Evolutionary conservation across 2,797 vertebrate genomes (phyloP).

Genomic region (Cichlasoma orientale): DNA sequence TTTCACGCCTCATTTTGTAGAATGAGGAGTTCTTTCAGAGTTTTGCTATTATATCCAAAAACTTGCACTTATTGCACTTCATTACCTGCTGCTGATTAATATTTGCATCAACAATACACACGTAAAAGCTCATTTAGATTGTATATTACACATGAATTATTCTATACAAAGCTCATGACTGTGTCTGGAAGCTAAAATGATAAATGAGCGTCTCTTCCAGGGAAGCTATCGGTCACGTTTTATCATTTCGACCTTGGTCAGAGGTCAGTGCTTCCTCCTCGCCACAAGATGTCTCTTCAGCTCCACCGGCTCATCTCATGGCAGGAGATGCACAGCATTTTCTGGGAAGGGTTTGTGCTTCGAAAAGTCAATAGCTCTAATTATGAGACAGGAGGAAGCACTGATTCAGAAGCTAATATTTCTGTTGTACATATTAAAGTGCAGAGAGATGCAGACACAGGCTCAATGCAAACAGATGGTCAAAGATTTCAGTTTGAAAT

Average conservation of each 20-base stretch:
- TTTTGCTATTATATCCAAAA: not conserved
- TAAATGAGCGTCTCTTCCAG: slow-evolving; percentile 20
- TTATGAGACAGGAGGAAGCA: not conserved
- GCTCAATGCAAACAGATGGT: rapidly evolving
- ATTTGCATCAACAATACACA: not conserved
- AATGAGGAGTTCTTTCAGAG: not conserved
- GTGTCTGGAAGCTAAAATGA: slow-evolving; percentile 18
- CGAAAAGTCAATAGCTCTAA: not conserved
- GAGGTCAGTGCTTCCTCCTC: slow-evolving; percentile 32
- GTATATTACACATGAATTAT: not conserved
- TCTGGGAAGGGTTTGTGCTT: not conserved
- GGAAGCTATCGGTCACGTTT: slow-evolving; percentile 27
- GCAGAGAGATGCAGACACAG: not conserved
- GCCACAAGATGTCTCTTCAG: slow-evolving; percentile 75
- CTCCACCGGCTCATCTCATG: slow-evolving; percentile 11
- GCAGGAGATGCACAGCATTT: not conserved
- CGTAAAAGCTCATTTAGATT: rapidly evolving
- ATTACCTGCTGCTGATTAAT: not conserved
- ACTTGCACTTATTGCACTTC: not conserved
- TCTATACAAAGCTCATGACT: not conserved
- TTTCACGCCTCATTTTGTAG: not conserved
- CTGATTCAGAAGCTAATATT: not conserved
- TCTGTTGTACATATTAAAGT: not conserved
- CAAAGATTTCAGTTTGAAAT: not conserved
- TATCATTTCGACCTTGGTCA: slow-evolving; percentile 60